Conservation (phyloP, 2,888 invertebrate species). For the Andrena praecox region DNA sequence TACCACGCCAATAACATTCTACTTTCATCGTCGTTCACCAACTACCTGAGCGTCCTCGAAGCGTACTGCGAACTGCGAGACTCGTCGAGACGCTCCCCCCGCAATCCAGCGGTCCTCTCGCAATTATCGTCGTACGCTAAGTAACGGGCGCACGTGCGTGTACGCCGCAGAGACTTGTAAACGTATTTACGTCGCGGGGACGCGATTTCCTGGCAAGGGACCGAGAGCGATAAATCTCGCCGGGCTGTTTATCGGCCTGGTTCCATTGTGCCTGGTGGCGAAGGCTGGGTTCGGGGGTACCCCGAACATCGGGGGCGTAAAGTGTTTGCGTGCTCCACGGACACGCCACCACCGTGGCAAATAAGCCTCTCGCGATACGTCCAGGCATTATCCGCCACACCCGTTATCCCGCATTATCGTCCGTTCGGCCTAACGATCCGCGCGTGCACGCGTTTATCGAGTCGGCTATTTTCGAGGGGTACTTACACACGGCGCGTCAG, state of each 20-base stretch:
- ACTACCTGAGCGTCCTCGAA: too few species aligned
- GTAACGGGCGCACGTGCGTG: conserved; percentile 6
- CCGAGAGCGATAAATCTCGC: conserved; percentile 56
- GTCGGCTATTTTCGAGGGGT: conserved; percentile 39
- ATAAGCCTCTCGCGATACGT: conserved; percentile 63
- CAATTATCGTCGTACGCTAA: not conserved
- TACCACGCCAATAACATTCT: too few species aligned
- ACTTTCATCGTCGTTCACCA: too few species aligned
- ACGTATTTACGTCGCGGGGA: conserved; percentile 43
- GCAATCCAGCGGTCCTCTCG: not conserved
- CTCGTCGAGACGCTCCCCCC: not conserved
- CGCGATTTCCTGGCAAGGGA: conserved; percentile 53
- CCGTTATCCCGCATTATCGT: conserved; percentile 64
- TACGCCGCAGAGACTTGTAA: conserved; percentile 1
- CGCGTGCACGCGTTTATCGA: conserved; percentile 53
- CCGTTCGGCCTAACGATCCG: conserved; percentile 54
- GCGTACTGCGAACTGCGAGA: too few species aligned
- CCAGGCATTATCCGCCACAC: conserved; percentile 60
- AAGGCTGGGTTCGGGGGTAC: conserved; percentile 42
- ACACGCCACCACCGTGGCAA: conserved; percentile 55
- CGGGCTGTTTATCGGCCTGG: conserved; percentile 59
- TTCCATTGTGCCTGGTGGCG: conserved; percentile 61
- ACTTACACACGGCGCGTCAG: not conserved
- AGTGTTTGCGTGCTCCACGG: conserved; percentile 52
- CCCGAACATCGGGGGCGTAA: conserved; percentile 47